phyloP scores from a whole-genome alignment of 2,888 invertebrate species.

The Athalia rosae region DNA sequence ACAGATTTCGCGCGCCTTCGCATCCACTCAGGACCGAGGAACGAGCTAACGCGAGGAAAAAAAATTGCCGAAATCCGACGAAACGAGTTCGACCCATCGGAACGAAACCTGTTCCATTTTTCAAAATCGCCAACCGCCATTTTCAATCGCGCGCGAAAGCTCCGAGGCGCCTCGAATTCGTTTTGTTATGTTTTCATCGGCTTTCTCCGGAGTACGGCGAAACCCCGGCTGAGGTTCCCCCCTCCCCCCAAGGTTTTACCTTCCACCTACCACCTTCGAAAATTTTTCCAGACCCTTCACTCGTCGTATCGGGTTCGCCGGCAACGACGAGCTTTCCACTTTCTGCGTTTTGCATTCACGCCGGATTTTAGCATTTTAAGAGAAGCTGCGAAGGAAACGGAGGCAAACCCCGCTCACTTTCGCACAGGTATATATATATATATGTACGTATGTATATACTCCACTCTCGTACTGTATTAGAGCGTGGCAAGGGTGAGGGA shows the following conservation, averaged over 20 bases:
- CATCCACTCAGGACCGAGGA: not conserved
- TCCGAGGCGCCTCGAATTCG: no score
- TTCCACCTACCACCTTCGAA: not conserved
- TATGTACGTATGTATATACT: not conserved
- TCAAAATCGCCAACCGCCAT: no score
- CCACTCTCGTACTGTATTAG: no score
- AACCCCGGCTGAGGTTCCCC: not conserved
- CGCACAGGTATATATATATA: not conserved
- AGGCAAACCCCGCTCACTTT: not conserved
- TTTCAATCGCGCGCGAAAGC: no score
- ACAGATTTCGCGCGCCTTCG: constrained; percentile 43
- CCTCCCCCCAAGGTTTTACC: not conserved
- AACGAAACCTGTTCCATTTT: no score
- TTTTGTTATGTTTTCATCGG: no score
- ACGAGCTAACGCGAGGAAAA: no score
- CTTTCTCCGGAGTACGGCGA: no score
- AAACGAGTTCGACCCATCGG: no score
- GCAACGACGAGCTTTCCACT: constrained; percentile 28
- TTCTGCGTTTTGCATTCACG: constrained; percentile 37
- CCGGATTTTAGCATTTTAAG: constrained; percentile 38
- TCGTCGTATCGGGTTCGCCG: not conserved
- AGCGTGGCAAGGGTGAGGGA: constrained; percentile 3
- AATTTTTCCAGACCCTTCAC: constrained; percentile 10
- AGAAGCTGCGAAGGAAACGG: constrained; percentile 21
- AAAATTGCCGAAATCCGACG: no score